These are phyloP conservation scores for Xenus cinereus DNA, from an alignment of 2,113 vertebrate genomes.

Conservation along the genomic window DNA sequence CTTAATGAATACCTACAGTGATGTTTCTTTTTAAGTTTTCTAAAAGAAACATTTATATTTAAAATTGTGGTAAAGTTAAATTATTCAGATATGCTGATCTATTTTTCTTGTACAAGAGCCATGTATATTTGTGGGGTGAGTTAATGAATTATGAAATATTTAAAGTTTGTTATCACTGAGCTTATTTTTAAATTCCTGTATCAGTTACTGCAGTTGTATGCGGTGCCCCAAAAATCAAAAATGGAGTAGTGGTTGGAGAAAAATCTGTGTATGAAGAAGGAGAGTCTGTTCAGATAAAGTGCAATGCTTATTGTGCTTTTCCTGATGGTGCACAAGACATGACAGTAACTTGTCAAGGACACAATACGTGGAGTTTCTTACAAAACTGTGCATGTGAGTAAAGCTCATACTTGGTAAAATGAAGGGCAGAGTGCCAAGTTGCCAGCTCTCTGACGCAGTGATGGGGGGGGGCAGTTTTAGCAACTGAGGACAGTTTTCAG, in stretches of 20 bases:
- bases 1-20: not conserved
- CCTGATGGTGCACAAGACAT: not conserved
- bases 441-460: not conserved
- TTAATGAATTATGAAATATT: not conserved
- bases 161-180: not conserved
- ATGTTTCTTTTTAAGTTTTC: not conserved
- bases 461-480: not conserved
- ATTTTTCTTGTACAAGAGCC: not conserved
- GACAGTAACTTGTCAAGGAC: not conserved
- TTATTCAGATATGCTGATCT: not conserved
- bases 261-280: accelerated
- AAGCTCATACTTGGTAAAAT: not conserved
- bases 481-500: not conserved
- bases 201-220: accelerated
- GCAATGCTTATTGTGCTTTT: not conserved
- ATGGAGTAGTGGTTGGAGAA: accelerated
- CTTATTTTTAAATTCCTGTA: not conserved
- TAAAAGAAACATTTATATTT: not conserved
- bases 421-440: not conserved
- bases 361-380: not conserved
- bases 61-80: not conserved
- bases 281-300: not conserved
- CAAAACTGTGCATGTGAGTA: not conserved
- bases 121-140: not conserved
- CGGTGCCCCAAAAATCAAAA: not conserved